Base-by-base conservation (phyloP, 2,113 vertebrate species). In the Paratilapia polleni region DNA sequence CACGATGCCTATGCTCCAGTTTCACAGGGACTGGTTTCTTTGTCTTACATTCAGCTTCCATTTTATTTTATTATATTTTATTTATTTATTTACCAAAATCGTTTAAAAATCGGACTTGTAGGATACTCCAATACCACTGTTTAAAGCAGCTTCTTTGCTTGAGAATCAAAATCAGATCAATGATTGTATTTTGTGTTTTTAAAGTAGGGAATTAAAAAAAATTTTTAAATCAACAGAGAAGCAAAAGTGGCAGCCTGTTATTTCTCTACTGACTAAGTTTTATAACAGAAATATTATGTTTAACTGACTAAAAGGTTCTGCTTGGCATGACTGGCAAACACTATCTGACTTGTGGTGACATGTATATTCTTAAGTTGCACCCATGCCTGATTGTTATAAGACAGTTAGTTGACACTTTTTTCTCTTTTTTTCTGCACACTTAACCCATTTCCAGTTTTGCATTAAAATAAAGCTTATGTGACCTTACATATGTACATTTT, bases 281-380 rank as follows among this genome's bases (percentile, higher is more conserved):
- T 41, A 41, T 2, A 41, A 41, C 2, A 41, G 10, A 11, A 41
- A 41, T 41, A 41, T 11, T 41, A 11, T 9, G 2, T 9, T 10
- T 12, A 41, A 41, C 38, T 11, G 9, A 41, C 38, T 41, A 41
- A 41, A 41, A 12, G 38, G 38, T 41, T 59, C 58, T 59, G 57
- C 22, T 59, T 8, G 14, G 57, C 26, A 26, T 59, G 2, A 28
- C 57, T 59, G 13, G 22, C 57, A 59, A 59, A 59, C 57, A 28
- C 57, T 59, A 13, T 26, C 57, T 28, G 57, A 59, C 0, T 0
- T 59, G 31, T 31, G 3, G 5, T 59, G 26, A 26, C 13, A 3
- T 59, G 13, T 6, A 28, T 17, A 19, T 31, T 60, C 5, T 60
- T 8, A 60, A 31, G 24, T 26, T 60, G 24, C 58, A 60, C 58